phyloP scores from a whole-genome alignment of 2,888 invertebrate species.

The Polymixis flavicincta region DNA sequence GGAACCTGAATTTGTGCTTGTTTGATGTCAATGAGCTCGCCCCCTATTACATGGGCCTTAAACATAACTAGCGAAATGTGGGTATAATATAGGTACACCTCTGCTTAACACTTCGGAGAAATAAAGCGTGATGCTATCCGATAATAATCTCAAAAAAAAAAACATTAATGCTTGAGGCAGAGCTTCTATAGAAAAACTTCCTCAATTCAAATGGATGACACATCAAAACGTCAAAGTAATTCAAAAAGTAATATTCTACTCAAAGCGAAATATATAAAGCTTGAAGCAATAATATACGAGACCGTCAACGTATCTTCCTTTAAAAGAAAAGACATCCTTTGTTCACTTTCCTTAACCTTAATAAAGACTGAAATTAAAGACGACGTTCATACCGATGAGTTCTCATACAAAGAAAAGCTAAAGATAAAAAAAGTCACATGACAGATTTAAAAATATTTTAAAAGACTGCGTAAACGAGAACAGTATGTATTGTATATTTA shows the following conservation, averaged over 20 bases:
- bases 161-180: neutral
- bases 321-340: conserved; percentile 37
- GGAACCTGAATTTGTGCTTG: neutral
- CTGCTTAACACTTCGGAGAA: neutral
- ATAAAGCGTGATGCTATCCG: neutral
- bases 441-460: neutral
- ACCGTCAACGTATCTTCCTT: conserved; percentile 29
- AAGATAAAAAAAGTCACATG: conserved; percentile 5
- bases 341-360: conserved; percentile 41
- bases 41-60: neutral
- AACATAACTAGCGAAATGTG: neutral
- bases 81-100: neutral
- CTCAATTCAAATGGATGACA: conserved; percentile 23
- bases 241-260: conserved; percentile 52
- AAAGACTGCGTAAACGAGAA: neutral
- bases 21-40: neutral
- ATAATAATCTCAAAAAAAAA: neutral
- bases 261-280: conserved; percentile 27
- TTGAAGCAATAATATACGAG: conserved; percentile 26
- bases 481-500: too few species aligned
- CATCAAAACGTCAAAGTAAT: conserved; percentile 50
- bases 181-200: conserved; percentile 3
- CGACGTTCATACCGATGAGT: conserved; percentile 12
- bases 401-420: conserved; percentile 13
- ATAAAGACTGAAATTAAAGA: conserved; percentile 53